Evolutionary conservation across 2,888 invertebrate species (phyloP).

Genomic region (Polymixis flavicincta): DNA sequence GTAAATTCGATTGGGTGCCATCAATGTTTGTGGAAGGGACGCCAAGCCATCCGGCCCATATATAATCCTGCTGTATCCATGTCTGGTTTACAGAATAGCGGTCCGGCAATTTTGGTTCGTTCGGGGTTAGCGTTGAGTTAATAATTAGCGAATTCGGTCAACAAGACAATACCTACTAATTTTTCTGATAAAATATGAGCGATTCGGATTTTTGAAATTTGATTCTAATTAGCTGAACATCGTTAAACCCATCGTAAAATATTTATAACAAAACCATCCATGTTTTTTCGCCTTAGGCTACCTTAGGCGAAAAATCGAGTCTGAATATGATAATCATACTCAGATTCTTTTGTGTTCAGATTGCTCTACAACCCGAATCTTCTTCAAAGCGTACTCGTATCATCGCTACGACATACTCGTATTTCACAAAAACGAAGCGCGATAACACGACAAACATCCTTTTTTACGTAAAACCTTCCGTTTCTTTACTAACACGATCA

Average conservation of each 20-base stretch:
- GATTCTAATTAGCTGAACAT: slow-evolving; percentile 1
- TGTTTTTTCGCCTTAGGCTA: background rate
- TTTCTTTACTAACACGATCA: slow-evolving; percentile 4
- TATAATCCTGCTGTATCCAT: slow-evolving; percentile 12
- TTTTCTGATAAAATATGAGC: slow-evolving; percentile 14
- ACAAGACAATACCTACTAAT: background rate
- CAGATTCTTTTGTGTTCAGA: slow-evolving; percentile 1
- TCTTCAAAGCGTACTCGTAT: background rate
- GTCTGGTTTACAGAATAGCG: background rate
- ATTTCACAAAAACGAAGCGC: slow-evolving; percentile 10
- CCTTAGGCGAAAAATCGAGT: background rate
- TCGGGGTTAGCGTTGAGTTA: slow-evolving; percentile 6
- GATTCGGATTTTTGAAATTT: background rate
- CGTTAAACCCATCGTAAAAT: background rate
- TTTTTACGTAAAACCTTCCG: slow-evolving; percentile 32
- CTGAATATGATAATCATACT: slow-evolving; percentile 2
- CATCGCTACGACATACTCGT: background rate
- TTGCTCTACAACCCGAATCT: background rate
- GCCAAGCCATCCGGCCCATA: background rate
- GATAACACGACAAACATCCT: slow-evolving; percentile 28
- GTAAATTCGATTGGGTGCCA: background rate
- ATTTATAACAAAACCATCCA: background rate
- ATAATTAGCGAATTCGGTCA: slow-evolving; percentile 13
- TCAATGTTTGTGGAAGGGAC: background rate
- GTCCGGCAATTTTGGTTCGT: slow-evolving; percentile 5